phyloP scores from a whole-genome alignment of 2,797 vertebrate species.

The Taeniopygia guttata region DNA sequence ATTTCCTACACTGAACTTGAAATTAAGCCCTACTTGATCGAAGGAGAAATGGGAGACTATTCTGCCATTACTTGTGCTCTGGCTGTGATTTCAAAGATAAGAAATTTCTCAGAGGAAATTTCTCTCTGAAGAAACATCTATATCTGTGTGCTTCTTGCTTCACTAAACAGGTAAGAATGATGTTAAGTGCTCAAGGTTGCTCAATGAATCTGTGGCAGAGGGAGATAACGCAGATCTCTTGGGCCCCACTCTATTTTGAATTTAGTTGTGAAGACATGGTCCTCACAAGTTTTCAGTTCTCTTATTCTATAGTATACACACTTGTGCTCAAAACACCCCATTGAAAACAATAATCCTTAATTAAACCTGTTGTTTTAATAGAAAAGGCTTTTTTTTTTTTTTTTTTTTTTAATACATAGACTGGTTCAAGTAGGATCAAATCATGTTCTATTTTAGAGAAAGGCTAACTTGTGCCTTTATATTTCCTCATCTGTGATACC shows the following conservation, averaged over 20 bases:
- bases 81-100: background rate
- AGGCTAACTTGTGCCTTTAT: background rate
- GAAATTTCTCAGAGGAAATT: background rate
- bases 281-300: background rate
- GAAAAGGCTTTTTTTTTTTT: background rate
- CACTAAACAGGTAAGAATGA: background rate
- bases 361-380: background rate
- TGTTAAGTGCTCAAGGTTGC: background rate
- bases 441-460: background rate
- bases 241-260: background rate
- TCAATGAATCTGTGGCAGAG: background rate
- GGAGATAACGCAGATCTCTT: background rate
- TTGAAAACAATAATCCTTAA: background rate
- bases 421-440: background rate
- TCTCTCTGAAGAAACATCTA: background rate
- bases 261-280: background rate
- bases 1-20: no score
- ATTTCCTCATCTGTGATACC: background rate
- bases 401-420: background rate
- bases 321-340: background rate
- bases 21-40: no score
- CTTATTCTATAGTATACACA: background rate
- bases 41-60: no score
- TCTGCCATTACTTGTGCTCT: no score
- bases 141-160: background rate